Conservation (phyloP, 2,113 vertebrate genomes). For the Rafetus swinhoei region DNA sequence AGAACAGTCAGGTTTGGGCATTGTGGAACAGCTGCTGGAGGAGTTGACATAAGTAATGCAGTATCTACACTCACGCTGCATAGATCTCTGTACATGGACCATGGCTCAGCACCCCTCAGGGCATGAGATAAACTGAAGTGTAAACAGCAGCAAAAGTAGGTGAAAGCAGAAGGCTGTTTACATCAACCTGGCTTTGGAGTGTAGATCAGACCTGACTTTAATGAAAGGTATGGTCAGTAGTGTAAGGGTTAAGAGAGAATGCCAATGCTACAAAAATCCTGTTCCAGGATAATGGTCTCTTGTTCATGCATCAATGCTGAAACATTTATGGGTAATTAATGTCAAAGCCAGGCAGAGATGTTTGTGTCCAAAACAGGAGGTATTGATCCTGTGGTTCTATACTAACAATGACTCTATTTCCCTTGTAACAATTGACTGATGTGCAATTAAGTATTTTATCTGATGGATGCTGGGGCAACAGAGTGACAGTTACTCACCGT, state of each 20-base stretch:
- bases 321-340: constrained; percentile 37
- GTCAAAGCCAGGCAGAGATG: constrained; percentile 9
- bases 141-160: neutral
- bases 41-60: neutral
- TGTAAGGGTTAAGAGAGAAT: constrained; percentile 1
- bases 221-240: neutral
- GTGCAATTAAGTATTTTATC: constrained; percentile 32
- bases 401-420: constrained; percentile 37
- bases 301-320: neutral
- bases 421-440: constrained; percentile 21
- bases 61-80: neutral
- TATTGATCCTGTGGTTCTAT: constrained; percentile 36
- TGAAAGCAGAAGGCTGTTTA: neutral
- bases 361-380: constrained; percentile 18
- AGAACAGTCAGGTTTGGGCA: neutral
- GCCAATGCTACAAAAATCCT: constrained; percentile 18
- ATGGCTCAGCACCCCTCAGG: neutral
- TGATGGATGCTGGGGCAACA: neutral
- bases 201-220: neutral
- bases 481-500: neutral
- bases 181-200: neutral
- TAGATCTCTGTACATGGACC: neutral
- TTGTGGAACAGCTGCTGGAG: neutral
- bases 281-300: neutral
- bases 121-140: neutral